A percentile compares a stretch with the other conserved stretches of the same genome.
Evolutionary conservation across 2,113 vertebrate species (phyloP).

Genomic region (Dasyornis broadbenti): DNA sequence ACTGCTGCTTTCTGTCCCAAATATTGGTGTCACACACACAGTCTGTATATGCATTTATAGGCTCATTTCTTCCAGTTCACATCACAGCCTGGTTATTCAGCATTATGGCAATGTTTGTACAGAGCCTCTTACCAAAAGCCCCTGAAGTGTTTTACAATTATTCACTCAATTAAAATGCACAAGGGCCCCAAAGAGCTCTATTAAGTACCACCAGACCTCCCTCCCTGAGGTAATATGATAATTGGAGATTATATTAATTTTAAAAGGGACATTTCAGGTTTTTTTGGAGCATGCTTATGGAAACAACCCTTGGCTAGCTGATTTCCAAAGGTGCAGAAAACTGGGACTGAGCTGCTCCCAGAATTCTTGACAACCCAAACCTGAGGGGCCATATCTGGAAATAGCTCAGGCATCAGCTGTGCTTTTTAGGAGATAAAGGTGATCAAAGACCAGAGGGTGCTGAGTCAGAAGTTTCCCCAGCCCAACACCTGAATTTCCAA

Average conservation of each 20-base stretch:
- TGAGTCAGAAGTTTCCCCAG: neutral
- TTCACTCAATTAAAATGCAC: conserved; percentile 58
- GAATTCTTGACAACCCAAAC: neutral
- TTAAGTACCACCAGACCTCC: conserved; percentile 32
- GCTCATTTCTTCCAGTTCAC: conserved; percentile 5
- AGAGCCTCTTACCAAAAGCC: conserved; percentile 23
- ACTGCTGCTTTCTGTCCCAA: neutral
- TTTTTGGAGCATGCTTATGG: neutral
- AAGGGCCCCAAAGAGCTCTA: conserved; percentile 35
- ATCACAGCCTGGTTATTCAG: conserved; percentile 1
- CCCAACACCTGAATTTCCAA: neutral
- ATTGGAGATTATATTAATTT: conserved; percentile 47
- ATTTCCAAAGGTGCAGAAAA: neutral
- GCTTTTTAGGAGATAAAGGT: neutral
- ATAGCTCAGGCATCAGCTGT: neutral
- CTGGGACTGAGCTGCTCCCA: neutral
- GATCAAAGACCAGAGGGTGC: neutral
- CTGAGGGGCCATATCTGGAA: neutral
- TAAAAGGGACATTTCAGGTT: neutral
- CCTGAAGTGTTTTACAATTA: conserved; percentile 46
- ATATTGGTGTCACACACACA: neutral
- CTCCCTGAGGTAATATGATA: conserved; percentile 43
- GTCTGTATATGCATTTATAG: neutral
- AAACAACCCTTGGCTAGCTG: neutral
- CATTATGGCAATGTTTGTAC: conserved; percentile 15